A percentile compares a stretch with the other conserved stretches of the same genome.
These are phyloP conservation scores for Zaprionus vittiger DNA, from an alignment of 1,140 invertebrate genomes.

Conservation along the genomic window DNA sequence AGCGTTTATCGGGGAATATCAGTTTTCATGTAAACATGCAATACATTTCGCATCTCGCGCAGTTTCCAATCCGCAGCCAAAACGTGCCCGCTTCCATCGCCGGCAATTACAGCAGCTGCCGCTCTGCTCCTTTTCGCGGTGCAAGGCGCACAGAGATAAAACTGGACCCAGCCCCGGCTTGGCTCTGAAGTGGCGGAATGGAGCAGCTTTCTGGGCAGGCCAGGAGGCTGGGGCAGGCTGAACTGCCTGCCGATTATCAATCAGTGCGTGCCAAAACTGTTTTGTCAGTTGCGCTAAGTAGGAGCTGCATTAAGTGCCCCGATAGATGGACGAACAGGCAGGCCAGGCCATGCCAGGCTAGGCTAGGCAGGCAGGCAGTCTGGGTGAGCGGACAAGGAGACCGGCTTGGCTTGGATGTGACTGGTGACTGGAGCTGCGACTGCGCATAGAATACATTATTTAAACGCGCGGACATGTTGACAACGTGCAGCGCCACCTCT, in stretches of 20 bases:
- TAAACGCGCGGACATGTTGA: slow-evolving; percentile 57
- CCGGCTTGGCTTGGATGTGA: slow-evolving; percentile 34
- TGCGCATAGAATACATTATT: slow-evolving; percentile 69
- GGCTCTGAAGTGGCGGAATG: neutral
- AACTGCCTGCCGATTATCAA: slow-evolving; percentile 68
- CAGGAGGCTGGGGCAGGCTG: neutral
- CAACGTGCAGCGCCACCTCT: slow-evolving; percentile 58
- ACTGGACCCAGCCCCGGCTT: neutral
- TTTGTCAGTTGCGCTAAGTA: slow-evolving; percentile 78
- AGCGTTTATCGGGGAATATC: slow-evolving; percentile 79
- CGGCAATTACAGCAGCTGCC: slow-evolving; percentile 57
- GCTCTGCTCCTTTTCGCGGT: slow-evolving; percentile 30
- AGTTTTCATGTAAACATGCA: slow-evolving; percentile 82
- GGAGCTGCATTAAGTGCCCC: slow-evolving; percentile 63
- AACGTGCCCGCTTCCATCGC: slow-evolving; percentile 40
- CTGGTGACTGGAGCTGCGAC: slow-evolving; percentile 32
- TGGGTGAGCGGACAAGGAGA: slow-evolving; percentile 35
- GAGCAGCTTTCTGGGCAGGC: neutral
- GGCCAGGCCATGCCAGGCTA: slow-evolving; percentile 19
- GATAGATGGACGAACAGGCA: slow-evolving; percentile 41
- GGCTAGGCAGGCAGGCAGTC: slow-evolving; percentile 1
- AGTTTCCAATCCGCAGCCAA: slow-evolving; percentile 37
- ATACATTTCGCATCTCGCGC: slow-evolving; percentile 75
- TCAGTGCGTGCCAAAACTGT: slow-evolving; percentile 79
- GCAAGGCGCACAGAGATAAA: slow-evolving; percentile 13